Percentiles rank a stretch among this genome's conserved stretches.
phyloP scores from a whole-genome alignment of 2,797 vertebrate species.

The Florisuga fusca region DNA sequence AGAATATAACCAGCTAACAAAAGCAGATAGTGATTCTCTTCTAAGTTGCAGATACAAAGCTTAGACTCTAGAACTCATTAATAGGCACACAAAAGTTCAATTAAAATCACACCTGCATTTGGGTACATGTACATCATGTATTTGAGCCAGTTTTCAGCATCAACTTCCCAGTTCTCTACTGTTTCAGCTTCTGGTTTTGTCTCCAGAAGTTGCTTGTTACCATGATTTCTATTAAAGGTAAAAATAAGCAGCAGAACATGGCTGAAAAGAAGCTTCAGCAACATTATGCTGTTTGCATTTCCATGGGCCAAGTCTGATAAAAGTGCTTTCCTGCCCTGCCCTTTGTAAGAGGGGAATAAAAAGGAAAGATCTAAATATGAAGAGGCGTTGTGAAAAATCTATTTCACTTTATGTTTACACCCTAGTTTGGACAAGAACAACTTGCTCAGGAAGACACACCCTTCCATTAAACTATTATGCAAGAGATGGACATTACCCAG shows the following conservation, averaged over 20 bases:
- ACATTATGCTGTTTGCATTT: background rate
- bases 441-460: slow-evolving; percentile 13
- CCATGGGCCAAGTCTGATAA: background rate
- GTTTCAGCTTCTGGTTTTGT: background rate
- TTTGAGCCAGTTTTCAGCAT: background rate
- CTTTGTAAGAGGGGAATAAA: background rate
- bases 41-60: background rate
- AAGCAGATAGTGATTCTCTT: background rate
- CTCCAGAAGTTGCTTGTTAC: background rate
- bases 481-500: background rate
- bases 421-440: background rate
- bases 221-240: background rate
- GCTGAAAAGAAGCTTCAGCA: background rate
- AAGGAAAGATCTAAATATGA: background rate
- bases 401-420: background rate
- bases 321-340: background rate
- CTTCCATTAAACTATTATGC: slow-evolving; percentile 19
- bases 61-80: background rate
- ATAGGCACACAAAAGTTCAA: background rate
- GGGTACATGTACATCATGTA: background rate
- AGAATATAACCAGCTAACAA: background rate
- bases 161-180: background rate
- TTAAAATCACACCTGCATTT: background rate
- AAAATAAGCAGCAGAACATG: background rate
- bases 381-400: background rate